Evolutionary conservation across 2,113 vertebrate species (phyloP).

Genomic region (Periophthalmus modestus): DNA sequence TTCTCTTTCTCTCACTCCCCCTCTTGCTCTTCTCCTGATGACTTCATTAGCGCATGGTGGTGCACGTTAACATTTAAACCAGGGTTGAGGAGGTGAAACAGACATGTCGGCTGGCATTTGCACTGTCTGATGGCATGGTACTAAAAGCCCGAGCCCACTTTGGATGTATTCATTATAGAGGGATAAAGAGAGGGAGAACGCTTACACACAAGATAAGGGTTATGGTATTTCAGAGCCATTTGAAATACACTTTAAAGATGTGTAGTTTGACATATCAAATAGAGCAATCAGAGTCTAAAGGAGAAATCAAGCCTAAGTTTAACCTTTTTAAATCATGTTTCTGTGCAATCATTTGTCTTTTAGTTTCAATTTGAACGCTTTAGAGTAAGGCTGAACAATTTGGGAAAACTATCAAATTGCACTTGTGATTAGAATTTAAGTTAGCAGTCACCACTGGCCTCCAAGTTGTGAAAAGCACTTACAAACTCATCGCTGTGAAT

Average conservation of each 20-base stretch:
- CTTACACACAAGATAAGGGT: conserved; percentile 17
- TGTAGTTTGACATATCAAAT: not conserved
- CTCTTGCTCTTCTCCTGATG: conserved; percentile 49
- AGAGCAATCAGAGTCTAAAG: not conserved
- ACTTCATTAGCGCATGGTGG: conserved; percentile 76
- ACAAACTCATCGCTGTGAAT: too few relatives aligned
- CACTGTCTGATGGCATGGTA: conserved; percentile 67
- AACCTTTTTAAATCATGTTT: not conserved
- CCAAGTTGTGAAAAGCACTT: too few relatives aligned
- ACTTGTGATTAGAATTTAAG: too few relatives aligned
- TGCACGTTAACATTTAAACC: conserved; percentile 80
- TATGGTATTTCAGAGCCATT: conserved; percentile 9
- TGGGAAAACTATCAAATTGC: too few relatives aligned
- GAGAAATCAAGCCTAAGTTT: not conserved
- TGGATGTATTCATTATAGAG: conserved; percentile 69
- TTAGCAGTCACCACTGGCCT: too few relatives aligned
- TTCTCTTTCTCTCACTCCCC: not conserved
- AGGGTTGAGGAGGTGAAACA: conserved; percentile 76
- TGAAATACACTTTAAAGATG: not conserved
- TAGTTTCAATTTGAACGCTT: not conserved
- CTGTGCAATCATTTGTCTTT: not conserved
- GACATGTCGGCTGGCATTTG: conserved; percentile 76
- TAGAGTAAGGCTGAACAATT: too few relatives aligned
- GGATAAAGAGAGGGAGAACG: conserved; percentile 12
- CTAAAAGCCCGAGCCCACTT: conserved; percentile 34